Base-by-base conservation (phyloP, 2,888 invertebrate genomes). In the Xylophagus ater region DNA sequence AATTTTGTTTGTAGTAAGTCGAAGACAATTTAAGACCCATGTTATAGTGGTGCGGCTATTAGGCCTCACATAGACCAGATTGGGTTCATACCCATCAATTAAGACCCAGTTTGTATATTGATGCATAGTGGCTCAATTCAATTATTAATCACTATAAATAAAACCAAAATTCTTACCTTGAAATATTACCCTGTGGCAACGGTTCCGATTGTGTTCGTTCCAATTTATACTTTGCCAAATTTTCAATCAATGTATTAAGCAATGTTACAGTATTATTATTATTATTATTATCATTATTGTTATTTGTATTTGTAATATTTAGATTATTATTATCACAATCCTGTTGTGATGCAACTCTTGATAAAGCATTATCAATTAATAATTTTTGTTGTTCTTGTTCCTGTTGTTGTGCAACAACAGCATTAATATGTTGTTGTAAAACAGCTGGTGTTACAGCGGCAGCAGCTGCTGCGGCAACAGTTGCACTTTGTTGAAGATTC, bases 181-280 rank as follows among this genome's bases (percentile, higher is more conserved):
- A 65, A 40, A 62, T 58, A 47, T 64, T 65, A 47, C 60, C 59
- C 49, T 64, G 62, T 9, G 64, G 63, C 49, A 67, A 63, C 18
- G 81, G 79, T 56, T 81, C 81, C 49, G 78, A 78, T 52, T 76
- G 78, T 59, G 83, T 79, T 52, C 84, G 74, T 65, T 87, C 83
- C 53, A 85, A 69, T 59, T 83, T 82, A 61, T 82, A 81, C 47
- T 58, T 55, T 40, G 50, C 55, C 42, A 62, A 51, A 49, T 58
- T 62, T 52, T 64, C 65, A 39, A 60, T 60, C 33, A 65, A 45
- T 17, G 54, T 58, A 45, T 57, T 59, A 20, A 59, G 56, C 47
- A 59, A 45, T 12, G 57, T 53, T 10, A 55, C 53, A 26, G 56
- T 63, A 60, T 56, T 68, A 32, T 32, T 13, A 24, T 39, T 31